Evolutionary conservation across 2,888 invertebrate genomes (phyloP), one percentile per base, ranked within the genome.

Genomic region (Oscheius sp.): DNA sequence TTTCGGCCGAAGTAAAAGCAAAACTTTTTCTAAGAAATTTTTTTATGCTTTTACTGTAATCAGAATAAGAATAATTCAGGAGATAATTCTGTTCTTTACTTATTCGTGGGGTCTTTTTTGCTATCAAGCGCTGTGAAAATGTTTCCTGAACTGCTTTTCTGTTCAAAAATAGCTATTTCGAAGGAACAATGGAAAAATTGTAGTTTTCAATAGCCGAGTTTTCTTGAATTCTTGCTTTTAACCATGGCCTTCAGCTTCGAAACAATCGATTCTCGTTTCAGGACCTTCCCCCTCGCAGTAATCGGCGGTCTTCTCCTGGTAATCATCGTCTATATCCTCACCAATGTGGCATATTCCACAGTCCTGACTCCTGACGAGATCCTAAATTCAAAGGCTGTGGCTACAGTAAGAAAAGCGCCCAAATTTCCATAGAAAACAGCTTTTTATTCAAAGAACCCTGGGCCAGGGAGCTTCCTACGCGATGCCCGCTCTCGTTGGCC

Each of bases 301-400:
- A 53, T 82, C 1, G 80, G 82, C 5, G 82, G 82, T 18, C 70
- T 82, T 7, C 18, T 69, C 0, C 73, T 80, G 49, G 73, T 78
- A 1, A 73, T 76, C 2, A 59, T 80, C n/a, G 72, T 82, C 43
- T 82, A 82, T 61, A 64, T 82, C 5, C 71, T 78, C 41, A 76
- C 80, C n/a, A 80, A 80, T 66, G 56, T 82, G 23, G 64, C 80
- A n/a, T 82, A 82, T 55, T 82, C 78, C 66, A 70, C 76, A 27
- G 76, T 82, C 52, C 56, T 82, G n/a, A 74, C 76, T n/a, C 82
- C 82, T 9, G 69, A 76, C 41, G 80, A 80, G 41, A 80, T 82
- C 6, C 72, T 78, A 12, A 76, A 75, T 27, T 78, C 78, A 16
- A 64, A 71, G 12, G 82, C 82, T n/a, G 82, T 82, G 12, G 82